These are phyloP conservation scores for Crotalus helleri DNA, from an alignment of 2,113 vertebrate genomes.

Conservation along the genomic window DNA sequence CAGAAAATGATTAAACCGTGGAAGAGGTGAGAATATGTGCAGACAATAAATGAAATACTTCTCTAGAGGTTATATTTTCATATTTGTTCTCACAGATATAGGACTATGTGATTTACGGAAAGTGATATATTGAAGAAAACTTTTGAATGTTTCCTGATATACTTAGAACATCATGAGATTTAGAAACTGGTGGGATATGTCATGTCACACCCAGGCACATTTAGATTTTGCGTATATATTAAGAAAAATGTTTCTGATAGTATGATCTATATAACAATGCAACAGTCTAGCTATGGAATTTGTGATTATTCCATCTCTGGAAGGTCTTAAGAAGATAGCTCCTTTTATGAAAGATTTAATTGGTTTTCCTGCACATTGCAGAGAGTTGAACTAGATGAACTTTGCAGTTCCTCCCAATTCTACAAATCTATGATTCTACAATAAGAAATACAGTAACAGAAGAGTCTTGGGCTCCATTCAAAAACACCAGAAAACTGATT, in stretches of 20 bases:
- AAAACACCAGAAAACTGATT: not conserved
- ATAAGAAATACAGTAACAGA: not conserved
- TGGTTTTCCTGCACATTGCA: not conserved
- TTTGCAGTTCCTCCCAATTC: not conserved
- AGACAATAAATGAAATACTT: not conserved
- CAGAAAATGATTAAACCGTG: not conserved
- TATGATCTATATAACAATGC: not conserved
- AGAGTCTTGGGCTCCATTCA: not conserved
- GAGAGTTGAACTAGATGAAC: not conserved
- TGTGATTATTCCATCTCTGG: not conserved
- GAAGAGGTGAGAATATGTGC: not conserved
- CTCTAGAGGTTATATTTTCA: not conserved
- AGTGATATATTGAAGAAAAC: not conserved
- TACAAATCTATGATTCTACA: not conserved
- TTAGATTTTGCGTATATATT: not conserved
- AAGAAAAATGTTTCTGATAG: not conserved
- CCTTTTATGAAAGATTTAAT: not conserved
- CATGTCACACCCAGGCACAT: not conserved
- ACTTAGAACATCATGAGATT: not conserved
- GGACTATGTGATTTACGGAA: not conserved
- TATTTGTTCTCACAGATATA: not conserved
- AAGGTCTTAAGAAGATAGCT: not conserved
- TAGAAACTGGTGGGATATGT: not conserved
- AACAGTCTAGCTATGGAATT: not conserved
- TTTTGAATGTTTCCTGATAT: not conserved